phyloP scores from a whole-genome alignment of 2,113 vertebrate species.

The Steatornis caripensis region DNA sequence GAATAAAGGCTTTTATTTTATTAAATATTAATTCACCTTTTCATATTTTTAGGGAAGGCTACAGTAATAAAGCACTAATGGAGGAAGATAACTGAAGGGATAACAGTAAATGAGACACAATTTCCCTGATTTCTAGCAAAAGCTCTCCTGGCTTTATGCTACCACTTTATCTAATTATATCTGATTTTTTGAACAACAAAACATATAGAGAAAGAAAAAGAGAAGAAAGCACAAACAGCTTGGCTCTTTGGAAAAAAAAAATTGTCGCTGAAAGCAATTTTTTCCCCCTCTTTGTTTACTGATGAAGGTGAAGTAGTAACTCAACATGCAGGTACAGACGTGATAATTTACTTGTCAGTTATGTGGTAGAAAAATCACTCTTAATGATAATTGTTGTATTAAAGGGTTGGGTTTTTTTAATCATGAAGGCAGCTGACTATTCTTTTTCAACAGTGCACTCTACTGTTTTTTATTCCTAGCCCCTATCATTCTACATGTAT shows the following conservation, averaged over 20 bases:
- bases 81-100: not conserved
- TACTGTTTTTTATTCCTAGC: constrained; percentile 21
- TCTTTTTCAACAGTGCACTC: constrained; percentile 35
- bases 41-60: constrained; percentile 48
- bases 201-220: constrained; percentile 14
- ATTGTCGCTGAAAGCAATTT: constrained; percentile 33
- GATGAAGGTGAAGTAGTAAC: constrained; percentile 39
- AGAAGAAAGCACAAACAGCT: constrained; percentile 17
- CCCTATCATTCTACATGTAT: not conserved
- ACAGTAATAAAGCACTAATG: constrained; percentile 8
- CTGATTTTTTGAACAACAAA: not conserved
- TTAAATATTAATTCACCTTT: constrained; percentile 70
- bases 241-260: constrained; percentile 14
- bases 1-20: constrained; percentile 48
- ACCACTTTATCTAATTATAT: not conserved
- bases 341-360: constrained; percentile 45
- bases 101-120: not conserved
- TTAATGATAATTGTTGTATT: constrained; percentile 48
- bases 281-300: not conserved
- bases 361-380: constrained; percentile 23
- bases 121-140: not conserved
- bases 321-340: constrained; percentile 45
- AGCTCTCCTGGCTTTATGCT: not conserved
- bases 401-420: not conserved
- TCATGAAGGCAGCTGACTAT: constrained; percentile 8